Conservation (phyloP, 1,140 invertebrate species). For the Hypsibius dujardini region DNA sequence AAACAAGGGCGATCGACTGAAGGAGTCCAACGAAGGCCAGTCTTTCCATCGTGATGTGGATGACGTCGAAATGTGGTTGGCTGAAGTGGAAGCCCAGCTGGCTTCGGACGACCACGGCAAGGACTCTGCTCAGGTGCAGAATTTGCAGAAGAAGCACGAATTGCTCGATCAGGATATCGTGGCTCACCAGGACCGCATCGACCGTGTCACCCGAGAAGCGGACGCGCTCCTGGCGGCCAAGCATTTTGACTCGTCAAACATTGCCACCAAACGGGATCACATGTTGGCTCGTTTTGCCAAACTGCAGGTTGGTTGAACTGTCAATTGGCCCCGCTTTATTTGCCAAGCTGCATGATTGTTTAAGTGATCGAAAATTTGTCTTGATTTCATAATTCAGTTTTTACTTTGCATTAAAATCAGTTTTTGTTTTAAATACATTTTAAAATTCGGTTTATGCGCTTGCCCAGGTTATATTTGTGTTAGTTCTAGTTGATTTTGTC, state of each 20-base stretch:
- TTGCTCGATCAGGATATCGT: slow-evolving; percentile 53
- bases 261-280: slow-evolving; percentile 51
- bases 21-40: slow-evolving; percentile 90
- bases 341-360: no score
- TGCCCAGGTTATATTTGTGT: slow-evolving; percentile 17
- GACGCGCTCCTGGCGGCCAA: slow-evolving; percentile 71
- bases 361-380: no score
- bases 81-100: slow-evolving; percentile 86
- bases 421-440: no score
- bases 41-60: slow-evolving; percentile 94
- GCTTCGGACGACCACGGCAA: slow-evolving; percentile 93
- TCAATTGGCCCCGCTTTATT: no score
- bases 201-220: slow-evolving; percentile 64
- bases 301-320: neutral
- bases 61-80: slow-evolving; percentile 92
- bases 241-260: slow-evolving; percentile 93
- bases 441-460: no score
- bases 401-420: no score
- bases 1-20: slow-evolving; percentile 74
- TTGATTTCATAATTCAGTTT: no score
- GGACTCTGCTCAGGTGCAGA: slow-evolving; percentile 52
- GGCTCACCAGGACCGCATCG: slow-evolving; percentile 58
- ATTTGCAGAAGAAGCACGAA: slow-evolving; percentile 91
- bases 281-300: neutral
- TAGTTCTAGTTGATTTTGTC: slow-evolving; percentile 11